Evolutionary conservation across 2,888 invertebrate species (phyloP), one percentile per base, ranked within the genome.

Genomic region (Altica lythri): DNA sequence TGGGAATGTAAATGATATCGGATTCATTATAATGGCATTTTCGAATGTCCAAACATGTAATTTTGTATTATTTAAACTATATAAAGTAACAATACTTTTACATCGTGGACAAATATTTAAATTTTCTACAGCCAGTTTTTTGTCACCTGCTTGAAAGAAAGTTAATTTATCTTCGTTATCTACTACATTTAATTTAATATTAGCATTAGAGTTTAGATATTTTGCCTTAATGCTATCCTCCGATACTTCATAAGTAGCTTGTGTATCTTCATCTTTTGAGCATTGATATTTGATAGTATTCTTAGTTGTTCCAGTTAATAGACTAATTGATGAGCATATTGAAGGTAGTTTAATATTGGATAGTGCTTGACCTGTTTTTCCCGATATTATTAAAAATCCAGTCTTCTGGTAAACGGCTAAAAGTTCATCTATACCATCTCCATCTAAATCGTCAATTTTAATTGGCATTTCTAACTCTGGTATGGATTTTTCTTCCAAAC

Each of bases 91-190:
- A 40, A 79, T 81, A 0, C 86, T 85, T 65, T 83, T 81, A 69
- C 86, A 86, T 52, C 84, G 81, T 0, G 90, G 90, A 64, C 90
- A 90, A 58, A 79, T 80, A 1, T 89, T 89, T 18, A 80, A 79
- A 71, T 90, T 90, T 68, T 86, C 83, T 2, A 90, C 81, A 43
- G 82, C 80, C n/a, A 90, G 72, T 67, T 84, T 83, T 1, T 84
- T 81, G 0, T 83, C 83, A 35, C 83, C 85, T 42, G 85, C 80
- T 49, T 57, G 45, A 44, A 46, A 54, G 56, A 81, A 79, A 66
- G 81, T 81, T 54, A 81, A 76, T 38, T 83, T 81, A 18, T 80
- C 79, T 5, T 42, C 25, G n/a, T 53, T 53, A 17, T 60, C 55
- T 19, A 56, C 57, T 45, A 59, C 62, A 10, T 58, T 57, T 6